Evolutionary conservation across 2,113 vertebrate species (phyloP).

Genomic region (Haemorhous mexicanus): DNA sequence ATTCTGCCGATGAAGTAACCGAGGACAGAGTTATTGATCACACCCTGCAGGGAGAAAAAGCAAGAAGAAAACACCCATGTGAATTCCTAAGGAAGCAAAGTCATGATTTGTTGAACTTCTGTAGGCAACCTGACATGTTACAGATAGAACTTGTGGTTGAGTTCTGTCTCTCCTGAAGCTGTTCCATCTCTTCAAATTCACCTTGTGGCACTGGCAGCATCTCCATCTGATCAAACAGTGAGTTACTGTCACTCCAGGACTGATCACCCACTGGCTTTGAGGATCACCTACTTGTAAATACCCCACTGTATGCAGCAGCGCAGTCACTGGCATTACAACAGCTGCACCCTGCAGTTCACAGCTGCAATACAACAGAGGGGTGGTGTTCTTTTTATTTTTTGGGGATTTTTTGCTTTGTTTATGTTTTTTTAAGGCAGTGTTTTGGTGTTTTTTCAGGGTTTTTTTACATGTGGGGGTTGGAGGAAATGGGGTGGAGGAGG

Average conservation of each 20-base stretch:
- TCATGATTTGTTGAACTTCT: neutral
- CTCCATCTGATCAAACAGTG: neutral
- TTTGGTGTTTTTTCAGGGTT: neutral
- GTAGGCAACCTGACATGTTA: neutral
- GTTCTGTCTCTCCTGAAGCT: neutral
- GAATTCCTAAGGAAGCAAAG: neutral
- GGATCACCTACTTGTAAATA: neutral
- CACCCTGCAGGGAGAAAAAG: constrained; percentile 75
- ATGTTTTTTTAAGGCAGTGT: neutral
- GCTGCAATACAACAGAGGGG: neutral
- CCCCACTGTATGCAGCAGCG: neutral
- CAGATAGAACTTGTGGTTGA: neutral
- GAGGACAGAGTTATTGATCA: constrained; percentile 97
- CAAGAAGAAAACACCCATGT: neutral
- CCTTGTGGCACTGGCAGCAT: neutral
- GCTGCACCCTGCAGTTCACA: neutral
- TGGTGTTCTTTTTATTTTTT: neutral
- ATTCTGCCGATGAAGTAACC: constrained; percentile 99
- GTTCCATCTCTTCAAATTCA: neutral
- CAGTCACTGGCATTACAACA: neutral
- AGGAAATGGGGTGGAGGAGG: rapidly evolving
- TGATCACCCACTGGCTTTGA: neutral
- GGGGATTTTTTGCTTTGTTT: neutral
- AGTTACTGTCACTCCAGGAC: neutral
- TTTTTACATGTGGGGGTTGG: neutral